Percentiles rank a stretch among this genome's conserved stretches.
Evolutionary conservation across 2,113 vertebrate genomes (phyloP).

Genomic region (Melozone crissalis): DNA sequence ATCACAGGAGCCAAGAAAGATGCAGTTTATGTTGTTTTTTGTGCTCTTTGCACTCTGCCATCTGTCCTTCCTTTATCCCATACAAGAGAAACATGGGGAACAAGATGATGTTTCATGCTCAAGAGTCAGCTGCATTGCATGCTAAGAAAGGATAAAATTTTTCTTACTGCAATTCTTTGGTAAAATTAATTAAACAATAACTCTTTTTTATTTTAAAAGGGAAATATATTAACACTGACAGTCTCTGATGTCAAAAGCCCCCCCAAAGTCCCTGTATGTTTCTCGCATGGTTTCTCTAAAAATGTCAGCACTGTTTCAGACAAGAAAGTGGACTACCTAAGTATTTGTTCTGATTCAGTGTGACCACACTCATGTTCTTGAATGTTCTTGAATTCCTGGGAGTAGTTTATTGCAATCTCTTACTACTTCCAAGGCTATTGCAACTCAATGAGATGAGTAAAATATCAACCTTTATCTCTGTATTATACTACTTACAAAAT

Average conservation of each 20-base stretch:
- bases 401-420: background rate
- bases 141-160: background rate
- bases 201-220: background rate
- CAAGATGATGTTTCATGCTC: background rate
- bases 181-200: background rate
- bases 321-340: background rate
- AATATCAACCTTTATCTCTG: background rate
- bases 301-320: background rate
- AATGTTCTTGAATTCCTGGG: background rate
- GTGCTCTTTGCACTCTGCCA: background rate
- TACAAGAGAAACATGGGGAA: background rate
- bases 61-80: background rate
- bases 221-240: background rate
- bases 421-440: background rate
- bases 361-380: background rate
- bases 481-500: background rate
- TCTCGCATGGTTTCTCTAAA: background rate
- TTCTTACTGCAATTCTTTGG: background rate
- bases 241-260: background rate
- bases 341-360: background rate
- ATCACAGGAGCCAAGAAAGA: background rate
- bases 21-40: background rate
- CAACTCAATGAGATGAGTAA: background rate
- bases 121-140: background rate
- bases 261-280: background rate